Conservation (phyloP, 2,113 vertebrate species). For the Gopherus flavomarginatus region DNA sequence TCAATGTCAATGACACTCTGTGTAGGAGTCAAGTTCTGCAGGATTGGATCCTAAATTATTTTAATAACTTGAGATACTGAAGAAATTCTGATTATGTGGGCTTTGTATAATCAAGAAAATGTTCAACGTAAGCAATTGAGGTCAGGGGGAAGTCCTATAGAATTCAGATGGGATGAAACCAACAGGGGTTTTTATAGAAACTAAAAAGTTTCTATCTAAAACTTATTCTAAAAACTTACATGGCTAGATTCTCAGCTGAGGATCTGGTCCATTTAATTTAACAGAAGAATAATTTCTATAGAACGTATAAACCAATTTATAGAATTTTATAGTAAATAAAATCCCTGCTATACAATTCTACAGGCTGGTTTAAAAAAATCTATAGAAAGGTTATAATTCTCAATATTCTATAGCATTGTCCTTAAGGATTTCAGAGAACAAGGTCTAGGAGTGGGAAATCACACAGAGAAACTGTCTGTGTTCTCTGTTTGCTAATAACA, state of each 20-base stretch:
- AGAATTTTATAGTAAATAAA: background rate
- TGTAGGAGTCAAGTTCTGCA: background rate
- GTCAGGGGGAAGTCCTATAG: background rate
- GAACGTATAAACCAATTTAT: accelerated
- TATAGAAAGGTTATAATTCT: background rate
- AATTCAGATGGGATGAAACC: background rate
- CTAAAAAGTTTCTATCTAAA: background rate
- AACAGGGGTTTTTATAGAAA: background rate
- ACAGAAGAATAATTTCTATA: background rate
- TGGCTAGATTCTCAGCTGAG: background rate
- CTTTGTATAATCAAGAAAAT: background rate
- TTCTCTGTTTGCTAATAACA: background rate
- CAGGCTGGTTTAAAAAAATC: background rate
- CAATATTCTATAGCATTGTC: background rate
- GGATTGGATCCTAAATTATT: background rate
- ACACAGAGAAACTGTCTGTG: background rate
- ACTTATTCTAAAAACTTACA: background rate
- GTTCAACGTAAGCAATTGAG: background rate
- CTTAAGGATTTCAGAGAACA: background rate
- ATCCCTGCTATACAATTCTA: background rate
- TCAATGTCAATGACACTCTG: background rate
- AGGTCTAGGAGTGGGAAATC: background rate
- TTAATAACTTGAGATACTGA: background rate
- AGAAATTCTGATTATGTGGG: background rate
- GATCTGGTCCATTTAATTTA: background rate